Evolutionary conservation across 92 coral and sea anemone species (phyloP).

Genomic region (Parazoanthus darwini): DNA sequence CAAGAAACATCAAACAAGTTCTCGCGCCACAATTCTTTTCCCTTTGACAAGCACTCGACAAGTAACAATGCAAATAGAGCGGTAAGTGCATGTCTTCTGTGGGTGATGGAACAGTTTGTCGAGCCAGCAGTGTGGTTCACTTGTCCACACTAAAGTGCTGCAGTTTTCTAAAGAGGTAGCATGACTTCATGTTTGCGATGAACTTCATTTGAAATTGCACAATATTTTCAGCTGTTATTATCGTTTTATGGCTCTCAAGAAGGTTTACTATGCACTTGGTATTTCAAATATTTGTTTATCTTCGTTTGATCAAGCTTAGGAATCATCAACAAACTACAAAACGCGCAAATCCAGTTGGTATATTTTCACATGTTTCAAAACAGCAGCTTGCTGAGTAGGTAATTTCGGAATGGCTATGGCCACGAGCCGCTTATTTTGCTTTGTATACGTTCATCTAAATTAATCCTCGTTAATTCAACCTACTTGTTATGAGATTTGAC

Average conservation of each 20-base stretch:
- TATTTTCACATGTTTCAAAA: neutral
- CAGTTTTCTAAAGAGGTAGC: neutral
- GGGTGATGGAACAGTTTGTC: neutral
- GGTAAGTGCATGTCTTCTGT: conserved; percentile 1
- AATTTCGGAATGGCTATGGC: neutral
- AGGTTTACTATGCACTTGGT: neutral
- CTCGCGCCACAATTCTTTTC: conserved; percentile 35
- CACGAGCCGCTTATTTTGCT: neutral
- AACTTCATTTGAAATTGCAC: conserved; percentile 8
- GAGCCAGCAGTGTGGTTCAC: neutral
- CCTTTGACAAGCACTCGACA: conserved; percentile 45
- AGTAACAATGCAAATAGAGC: conserved; percentile 30
- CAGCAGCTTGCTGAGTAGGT: neutral
- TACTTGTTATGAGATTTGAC: neutral
- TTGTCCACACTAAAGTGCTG: no score
- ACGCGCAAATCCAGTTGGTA: neutral
- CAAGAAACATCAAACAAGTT: conserved; percentile 39
- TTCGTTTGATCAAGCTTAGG: conserved; percentile 10
- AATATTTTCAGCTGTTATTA: neutral
- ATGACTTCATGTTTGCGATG: neutral
- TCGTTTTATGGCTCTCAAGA: neutral
- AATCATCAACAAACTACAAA: neutral
- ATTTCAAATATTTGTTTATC: conserved; percentile 27
- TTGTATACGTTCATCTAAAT: conserved; percentile 5
- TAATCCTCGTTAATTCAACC: conserved; percentile 24